Percentiles rank a stretch among this genome's conserved stretches.
These are phyloP conservation scores for Mamestra configurata DNA, from an alignment of 1,140 invertebrate species.

Conservation along the genomic window DNA sequence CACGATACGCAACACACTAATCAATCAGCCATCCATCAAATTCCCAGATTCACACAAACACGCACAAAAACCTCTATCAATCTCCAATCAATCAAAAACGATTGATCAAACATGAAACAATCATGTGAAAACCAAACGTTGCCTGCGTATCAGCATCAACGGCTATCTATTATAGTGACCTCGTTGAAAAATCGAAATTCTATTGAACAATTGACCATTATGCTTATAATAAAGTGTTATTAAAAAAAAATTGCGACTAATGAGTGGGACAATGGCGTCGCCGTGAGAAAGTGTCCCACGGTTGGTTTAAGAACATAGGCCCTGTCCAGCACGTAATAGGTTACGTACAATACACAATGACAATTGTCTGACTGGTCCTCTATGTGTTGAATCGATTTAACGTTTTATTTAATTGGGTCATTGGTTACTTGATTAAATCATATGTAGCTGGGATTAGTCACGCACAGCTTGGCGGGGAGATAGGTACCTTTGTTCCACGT, in stretches of 20 bases:
- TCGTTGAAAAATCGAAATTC: constrained; percentile 70
- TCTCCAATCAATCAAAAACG: constrained; percentile 28
- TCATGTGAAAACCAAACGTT: constrained; percentile 20
- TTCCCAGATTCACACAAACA: not conserved
- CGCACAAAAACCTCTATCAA: constrained; percentile 26
- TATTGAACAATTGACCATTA: constrained; percentile 86
- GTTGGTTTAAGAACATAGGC: constrained; percentile 35
- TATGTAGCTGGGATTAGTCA: not conserved
- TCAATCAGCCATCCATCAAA: not conserved
- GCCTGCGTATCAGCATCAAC: constrained; percentile 35
- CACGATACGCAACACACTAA: not conserved
- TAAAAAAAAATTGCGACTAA: constrained; percentile 71
- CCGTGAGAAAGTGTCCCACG: constrained; percentile 77
- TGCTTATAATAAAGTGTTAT: constrained; percentile 76
- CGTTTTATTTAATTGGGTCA: constrained; percentile 42
- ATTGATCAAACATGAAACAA: constrained; percentile 33
- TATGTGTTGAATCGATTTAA: constrained; percentile 45
- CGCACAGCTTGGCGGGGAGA: not conserved
- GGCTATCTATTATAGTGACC: constrained; percentile 68
- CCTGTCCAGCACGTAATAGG: constrained; percentile 49
- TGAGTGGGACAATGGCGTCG: constrained; percentile 67
- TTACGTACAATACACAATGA: constrained; percentile 61
- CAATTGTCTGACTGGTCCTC: constrained; percentile 57
- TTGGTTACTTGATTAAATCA: constrained; percentile 21
- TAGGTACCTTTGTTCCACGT: not conserved